Evolutionary conservation across 2,113 vertebrate genomes (phyloP).

Genomic region (Erinaceus europaeus): DNA sequence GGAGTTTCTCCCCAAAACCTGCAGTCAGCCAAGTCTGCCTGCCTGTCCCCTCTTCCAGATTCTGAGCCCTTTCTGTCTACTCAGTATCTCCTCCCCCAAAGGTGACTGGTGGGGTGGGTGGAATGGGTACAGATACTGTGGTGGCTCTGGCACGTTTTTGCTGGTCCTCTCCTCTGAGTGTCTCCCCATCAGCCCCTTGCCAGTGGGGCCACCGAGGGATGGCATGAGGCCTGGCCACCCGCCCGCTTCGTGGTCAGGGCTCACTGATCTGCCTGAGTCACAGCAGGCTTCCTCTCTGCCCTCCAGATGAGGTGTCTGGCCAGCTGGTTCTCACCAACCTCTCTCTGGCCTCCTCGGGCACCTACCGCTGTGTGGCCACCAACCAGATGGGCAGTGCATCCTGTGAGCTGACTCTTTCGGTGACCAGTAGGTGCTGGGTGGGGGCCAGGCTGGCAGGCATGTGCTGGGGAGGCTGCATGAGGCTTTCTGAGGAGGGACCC

Average conservation of each 20-base stretch:
- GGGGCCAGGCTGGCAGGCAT: neutral
- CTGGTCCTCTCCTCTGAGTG: neutral
- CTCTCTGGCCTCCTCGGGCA: slow-evolving; percentile 78
- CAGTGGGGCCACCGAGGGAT: neutral
- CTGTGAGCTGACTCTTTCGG: slow-evolving; percentile 78
- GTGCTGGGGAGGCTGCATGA: neutral
- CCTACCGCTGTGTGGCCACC: slow-evolving; percentile 79
- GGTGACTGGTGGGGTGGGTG: neutral
- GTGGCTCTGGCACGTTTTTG: slow-evolving; percentile 17
- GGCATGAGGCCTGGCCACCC: too few relatives aligned
- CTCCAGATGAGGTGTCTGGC: slow-evolving; percentile 80
- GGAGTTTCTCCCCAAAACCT: neutral
- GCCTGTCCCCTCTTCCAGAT: neutral
- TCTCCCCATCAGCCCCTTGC: too few relatives aligned
- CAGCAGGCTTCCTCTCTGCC: neutral
- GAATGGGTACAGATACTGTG: neutral
- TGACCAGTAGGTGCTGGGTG: slow-evolving; percentile 72
- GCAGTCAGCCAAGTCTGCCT: neutral
- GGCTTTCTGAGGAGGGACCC: neutral
- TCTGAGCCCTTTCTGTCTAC: neutral
- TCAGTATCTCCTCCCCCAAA: fast-evolving
- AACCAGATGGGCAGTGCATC: slow-evolving; percentile 78
- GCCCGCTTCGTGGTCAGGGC: neutral
- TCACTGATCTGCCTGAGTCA: neutral
- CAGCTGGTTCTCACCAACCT: slow-evolving; percentile 80